phyloP scores from a whole-genome alignment of 1,140 invertebrate genomes.

The Elymnias hypermnestra region DNA sequence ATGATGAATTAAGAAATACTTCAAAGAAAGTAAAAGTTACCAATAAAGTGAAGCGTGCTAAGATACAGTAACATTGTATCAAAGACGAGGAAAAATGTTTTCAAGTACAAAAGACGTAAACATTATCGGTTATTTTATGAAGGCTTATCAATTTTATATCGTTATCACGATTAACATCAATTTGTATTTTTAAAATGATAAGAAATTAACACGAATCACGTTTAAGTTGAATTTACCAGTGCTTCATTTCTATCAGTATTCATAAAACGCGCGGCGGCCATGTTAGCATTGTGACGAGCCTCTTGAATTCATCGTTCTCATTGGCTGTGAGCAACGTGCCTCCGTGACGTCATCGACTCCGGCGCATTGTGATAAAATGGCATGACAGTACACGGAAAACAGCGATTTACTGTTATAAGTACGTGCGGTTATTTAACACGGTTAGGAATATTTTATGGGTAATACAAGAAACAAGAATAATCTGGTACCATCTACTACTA shows the following conservation, averaged over 20 bases:
- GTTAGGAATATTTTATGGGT: too few species aligned
- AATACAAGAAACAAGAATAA: too few species aligned
- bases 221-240: constrained; percentile 2
- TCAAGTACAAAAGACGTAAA: too few species aligned
- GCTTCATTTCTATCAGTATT: neutral
- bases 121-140: too few species aligned
- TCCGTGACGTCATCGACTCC: constrained; percentile 51
- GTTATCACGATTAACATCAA: neutral
- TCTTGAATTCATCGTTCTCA: constrained; percentile 34
- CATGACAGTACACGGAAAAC: constrained; percentile 16
- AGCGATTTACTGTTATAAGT: constrained; percentile 10
- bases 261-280: constrained; percentile 39
- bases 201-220: neutral
- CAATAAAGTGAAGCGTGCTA: too few species aligned
- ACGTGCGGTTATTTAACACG: neutral
- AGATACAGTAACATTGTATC: too few species aligned
- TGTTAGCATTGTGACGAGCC: constrained; percentile 46
- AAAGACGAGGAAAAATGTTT: too few species aligned
- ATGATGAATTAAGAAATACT: too few species aligned
- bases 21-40: too few species aligned
- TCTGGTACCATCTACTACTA: too few species aligned
- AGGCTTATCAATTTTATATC: neutral
- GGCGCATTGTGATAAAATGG: constrained; percentile 27
- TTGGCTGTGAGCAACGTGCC: constrained; percentile 47
- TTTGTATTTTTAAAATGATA: too few species aligned